Evolutionary conservation across 2,113 vertebrate genomes (phyloP).

Genomic region (Desmodus rotundus): DNA sequence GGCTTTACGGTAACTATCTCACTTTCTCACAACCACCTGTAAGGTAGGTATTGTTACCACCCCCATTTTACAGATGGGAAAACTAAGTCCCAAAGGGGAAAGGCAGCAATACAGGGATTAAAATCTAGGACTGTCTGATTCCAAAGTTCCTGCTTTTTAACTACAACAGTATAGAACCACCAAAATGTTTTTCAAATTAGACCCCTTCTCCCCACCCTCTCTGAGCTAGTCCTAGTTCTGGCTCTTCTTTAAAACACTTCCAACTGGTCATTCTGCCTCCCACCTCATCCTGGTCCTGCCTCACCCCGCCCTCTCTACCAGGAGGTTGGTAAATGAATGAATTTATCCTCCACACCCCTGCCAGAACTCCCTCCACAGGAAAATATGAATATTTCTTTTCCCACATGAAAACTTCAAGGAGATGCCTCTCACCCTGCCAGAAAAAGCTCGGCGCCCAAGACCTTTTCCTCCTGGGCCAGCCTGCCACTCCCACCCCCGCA

Average conservation of each 20-base stretch:
- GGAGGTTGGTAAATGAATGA: background rate
- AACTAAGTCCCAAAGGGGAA: background rate
- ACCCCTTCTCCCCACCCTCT: background rate
- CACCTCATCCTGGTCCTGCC: background rate
- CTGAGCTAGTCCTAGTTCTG: background rate
- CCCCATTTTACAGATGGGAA: slow-evolving; percentile 20
- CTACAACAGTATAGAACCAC: background rate
- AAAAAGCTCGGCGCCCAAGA: background rate
- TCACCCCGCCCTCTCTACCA: background rate
- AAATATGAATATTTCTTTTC: background rate
- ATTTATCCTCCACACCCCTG: background rate
- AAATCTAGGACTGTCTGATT: background rate
- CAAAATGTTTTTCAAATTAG: background rate
- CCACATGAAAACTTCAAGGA: background rate
- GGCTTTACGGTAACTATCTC: background rate
- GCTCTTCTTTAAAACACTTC: background rate
- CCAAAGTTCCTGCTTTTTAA: background rate
- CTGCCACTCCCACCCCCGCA: too few relatives aligned
- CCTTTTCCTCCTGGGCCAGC: background rate
- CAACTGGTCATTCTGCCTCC: background rate
- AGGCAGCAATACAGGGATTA: background rate
- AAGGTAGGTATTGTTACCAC: background rate
- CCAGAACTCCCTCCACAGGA: background rate
- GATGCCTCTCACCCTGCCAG: background rate
- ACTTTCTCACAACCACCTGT: background rate